These are phyloP conservation scores for Orycteropus afer DNA, from an alignment of 2,113 vertebrate species.

Conservation along the genomic window DNA sequence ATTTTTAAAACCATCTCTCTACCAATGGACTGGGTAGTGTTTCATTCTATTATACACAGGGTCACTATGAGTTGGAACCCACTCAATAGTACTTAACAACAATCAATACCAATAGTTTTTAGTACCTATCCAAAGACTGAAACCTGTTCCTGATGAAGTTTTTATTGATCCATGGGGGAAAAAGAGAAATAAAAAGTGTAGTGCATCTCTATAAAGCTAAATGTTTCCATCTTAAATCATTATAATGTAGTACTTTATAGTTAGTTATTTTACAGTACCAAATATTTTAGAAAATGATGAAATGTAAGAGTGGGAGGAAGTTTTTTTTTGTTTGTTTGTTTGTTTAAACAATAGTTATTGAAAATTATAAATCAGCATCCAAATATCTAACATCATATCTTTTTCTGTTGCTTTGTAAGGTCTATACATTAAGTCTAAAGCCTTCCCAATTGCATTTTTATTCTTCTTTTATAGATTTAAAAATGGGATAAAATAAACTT, in stretches of 20 bases:
- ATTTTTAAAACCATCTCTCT: neutral
- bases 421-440: neutral
- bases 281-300: neutral
- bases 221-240: neutral
- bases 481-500: neutral
- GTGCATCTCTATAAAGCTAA: neutral
- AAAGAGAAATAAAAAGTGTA: neutral
- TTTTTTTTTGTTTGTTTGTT: too few relatives aligned
- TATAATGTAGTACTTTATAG: neutral
- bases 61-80: too few relatives aligned
- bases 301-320: too few relatives aligned
- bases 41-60: too few relatives aligned
- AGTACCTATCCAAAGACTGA: neutral
- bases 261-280: neutral
- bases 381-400: neutral
- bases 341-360: neutral
- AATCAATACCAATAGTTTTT: neutral
- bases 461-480: neutral
- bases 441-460: neutral
- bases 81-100: too few relatives aligned
- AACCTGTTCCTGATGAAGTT: neutral
- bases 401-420: neutral
- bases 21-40: too few relatives aligned
- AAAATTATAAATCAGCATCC: neutral
- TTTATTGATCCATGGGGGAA: neutral